phyloP scores from a whole-genome alignment of 2,888 invertebrate genomes.

The Leucozona laternaria region DNA sequence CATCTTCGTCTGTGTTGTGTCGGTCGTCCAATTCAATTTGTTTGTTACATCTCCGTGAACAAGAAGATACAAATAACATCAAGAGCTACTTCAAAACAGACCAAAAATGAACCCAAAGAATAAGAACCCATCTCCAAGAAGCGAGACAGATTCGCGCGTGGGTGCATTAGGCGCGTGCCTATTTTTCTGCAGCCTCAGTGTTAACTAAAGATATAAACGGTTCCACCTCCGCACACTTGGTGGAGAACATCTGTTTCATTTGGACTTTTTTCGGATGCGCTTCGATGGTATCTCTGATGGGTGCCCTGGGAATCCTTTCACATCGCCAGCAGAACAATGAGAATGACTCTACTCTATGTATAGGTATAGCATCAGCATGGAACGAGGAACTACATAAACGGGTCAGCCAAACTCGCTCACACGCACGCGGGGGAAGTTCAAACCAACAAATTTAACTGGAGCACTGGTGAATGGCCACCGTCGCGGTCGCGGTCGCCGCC shows the following conservation, averaged over 20 bases:
- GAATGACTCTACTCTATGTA: constrained; percentile 44
- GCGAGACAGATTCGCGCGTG: constrained; percentile 57
- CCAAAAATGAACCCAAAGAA: constrained; percentile 28
- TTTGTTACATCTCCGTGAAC: constrained; percentile 67
- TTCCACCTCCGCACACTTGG: constrained; percentile 43
- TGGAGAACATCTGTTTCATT: constrained; percentile 54
- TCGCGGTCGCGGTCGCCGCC: not conserved
- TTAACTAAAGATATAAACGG: constrained; percentile 29
- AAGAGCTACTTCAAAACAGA: constrained; percentile 62
- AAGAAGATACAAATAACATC: constrained; percentile 60
- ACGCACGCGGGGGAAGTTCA: constrained; percentile 9
- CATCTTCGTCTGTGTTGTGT: constrained; percentile 12
- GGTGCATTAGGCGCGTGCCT: constrained; percentile 71
- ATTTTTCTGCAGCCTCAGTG: constrained; percentile 51
- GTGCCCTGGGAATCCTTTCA: constrained; percentile 64
- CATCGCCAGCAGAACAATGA: constrained; percentile 45
- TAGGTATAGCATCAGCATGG: not conserved
- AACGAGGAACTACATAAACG: not conserved
- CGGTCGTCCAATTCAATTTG: constrained; percentile 68
- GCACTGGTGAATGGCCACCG: constrained; percentile 63
- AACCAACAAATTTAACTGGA: constrained; percentile 70
- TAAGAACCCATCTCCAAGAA: not conserved
- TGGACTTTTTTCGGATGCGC: constrained; percentile 32
- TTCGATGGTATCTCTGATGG: constrained; percentile 21
- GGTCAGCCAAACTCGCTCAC: not conserved